Evolutionary conservation across 53 echinoderm and acorn worm species (phyloP).

Genomic region (Crossaster papposus): DNA sequence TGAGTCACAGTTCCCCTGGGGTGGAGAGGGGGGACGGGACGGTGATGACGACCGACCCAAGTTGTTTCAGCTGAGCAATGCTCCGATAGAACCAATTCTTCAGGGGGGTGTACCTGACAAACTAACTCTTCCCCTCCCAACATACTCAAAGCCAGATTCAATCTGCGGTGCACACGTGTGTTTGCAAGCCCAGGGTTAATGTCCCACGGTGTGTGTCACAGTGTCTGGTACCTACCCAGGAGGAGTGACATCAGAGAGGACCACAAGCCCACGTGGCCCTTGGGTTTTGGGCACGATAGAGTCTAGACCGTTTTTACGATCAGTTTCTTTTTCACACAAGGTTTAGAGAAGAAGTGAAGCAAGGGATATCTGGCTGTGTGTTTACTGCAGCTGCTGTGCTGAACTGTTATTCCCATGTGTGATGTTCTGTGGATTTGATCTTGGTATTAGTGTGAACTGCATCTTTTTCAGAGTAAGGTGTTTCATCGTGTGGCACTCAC

Average conservation of each 20-base stretch:
- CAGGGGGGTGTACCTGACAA: neutral
- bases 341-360: too few relatives aligned
- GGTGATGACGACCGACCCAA: neutral
- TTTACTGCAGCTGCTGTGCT: too few relatives aligned
- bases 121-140: neutral
- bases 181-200: neutral
- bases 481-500: too few relatives aligned
- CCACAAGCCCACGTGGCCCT: neutral
- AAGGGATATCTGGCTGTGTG: too few relatives aligned
- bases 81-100: neutral
- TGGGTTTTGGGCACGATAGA: neutral
- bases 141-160: neutral
- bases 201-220: neutral
- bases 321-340: too few relatives aligned
- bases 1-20: constrained; percentile 34
- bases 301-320: neutral
- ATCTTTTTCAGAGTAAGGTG: too few relatives aligned
- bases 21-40: too few relatives aligned
- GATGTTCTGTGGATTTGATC: too few relatives aligned
- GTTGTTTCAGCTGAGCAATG: neutral
- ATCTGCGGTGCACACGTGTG: neutral
- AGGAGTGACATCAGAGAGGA: neutral
- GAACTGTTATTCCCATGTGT: too few relatives aligned
- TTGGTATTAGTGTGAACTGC: too few relatives aligned
- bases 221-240: neutral